A percentile compares a stretch with the other conserved stretches of the same genome.
Conservation (phyloP, 2,113 vertebrate genomes). For the Toxostoma redivivum region DNA sequence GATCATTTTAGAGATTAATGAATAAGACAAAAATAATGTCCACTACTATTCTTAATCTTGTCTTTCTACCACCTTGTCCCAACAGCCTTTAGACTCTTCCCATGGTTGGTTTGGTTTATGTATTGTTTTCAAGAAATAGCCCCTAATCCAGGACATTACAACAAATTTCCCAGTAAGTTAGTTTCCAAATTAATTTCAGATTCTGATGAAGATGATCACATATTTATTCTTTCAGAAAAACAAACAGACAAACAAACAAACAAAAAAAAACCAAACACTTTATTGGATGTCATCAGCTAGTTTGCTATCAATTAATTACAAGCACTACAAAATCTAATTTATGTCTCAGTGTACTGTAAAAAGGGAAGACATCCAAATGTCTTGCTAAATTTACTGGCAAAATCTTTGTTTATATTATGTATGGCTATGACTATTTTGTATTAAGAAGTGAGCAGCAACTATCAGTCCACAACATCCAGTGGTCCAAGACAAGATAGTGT, state of each 20-base stretch:
- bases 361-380: background rate
- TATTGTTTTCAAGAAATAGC: background rate
- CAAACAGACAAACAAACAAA: background rate
- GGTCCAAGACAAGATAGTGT: background rate
- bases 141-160: background rate
- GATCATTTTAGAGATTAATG: background rate
- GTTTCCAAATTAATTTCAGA: background rate
- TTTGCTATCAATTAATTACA: background rate
- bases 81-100: background rate
- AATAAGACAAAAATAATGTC: background rate
- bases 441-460: background rate
- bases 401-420: background rate
- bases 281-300: background rate
- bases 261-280: background rate
- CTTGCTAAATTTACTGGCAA: background rate
- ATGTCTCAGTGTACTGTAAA: background rate
- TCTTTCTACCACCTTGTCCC: background rate
- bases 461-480: background rate
- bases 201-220: background rate
- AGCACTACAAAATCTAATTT: background rate
- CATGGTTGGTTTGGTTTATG: background rate
- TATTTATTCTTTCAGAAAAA: background rate
- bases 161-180: background rate
- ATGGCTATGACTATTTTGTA: background rate
- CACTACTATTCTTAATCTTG: background rate